Evolutionary conservation across 35 echinoderm and acorn worm species (phyloP).

Genomic region (Ptychodera flava): DNA sequence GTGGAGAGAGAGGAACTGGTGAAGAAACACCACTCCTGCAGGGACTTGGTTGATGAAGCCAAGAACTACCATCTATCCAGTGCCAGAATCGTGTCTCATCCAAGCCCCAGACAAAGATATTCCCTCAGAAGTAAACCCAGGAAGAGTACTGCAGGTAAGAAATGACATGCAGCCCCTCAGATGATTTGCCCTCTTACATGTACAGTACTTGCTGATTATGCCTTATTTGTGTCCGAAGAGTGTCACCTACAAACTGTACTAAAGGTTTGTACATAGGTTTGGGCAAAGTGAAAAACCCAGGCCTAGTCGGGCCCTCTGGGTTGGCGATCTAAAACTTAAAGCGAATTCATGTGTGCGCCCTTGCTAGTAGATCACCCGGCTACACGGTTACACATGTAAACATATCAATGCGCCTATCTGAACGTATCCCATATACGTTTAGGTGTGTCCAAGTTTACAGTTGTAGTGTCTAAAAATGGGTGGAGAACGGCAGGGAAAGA

Average conservation of each 20-base stretch:
- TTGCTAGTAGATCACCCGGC: no score
- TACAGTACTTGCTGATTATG: not conserved
- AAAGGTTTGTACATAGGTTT: not conserved
- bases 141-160: constrained; percentile 90
- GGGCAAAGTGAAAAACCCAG: not conserved
- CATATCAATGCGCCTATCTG: no score
- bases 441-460: no score
- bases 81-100: constrained; percentile 46
- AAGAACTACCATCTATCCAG: constrained; percentile 95
- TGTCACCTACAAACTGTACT: not conserved
- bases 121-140: constrained; percentile 51
- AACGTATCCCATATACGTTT: not conserved
- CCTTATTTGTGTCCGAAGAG: not conserved
- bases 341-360: no score
- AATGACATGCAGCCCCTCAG: no score
- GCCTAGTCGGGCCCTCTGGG: not conserved
- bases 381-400: no score
- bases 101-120: constrained; percentile 36
- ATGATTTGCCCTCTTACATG: no score
- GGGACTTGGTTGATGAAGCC: constrained; percentile 88
- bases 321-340: not conserved
- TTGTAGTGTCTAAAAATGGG: no score
- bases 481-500: no score
- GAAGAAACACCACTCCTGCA: constrained; percentile 64
- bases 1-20: constrained; percentile 87